A percentile compares a stretch with the other conserved stretches of the same genome.
These are phyloP conservation scores for Podarcis cretensis DNA, from an alignment of 2,113 vertebrate genomes.

Conservation along the genomic window DNA sequence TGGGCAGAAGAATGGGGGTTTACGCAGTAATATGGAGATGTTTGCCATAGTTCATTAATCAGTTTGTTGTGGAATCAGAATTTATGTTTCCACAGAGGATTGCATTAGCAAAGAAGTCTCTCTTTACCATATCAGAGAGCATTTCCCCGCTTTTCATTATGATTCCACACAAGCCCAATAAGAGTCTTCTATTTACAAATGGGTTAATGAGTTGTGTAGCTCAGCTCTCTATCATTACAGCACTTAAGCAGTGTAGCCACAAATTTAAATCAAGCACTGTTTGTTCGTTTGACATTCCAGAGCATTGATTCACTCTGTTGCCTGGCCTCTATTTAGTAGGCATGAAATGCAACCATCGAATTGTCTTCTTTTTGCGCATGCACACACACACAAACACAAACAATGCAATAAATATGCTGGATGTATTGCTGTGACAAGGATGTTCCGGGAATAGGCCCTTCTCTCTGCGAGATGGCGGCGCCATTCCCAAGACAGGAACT, in stretches of 20 bases:
- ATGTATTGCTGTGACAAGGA: background rate
- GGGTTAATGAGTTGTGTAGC: conserved; percentile 58
- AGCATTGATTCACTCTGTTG: conserved; percentile 9
- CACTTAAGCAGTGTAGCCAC: conserved; percentile 46
- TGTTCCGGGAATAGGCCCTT: background rate
- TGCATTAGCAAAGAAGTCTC: background rate
- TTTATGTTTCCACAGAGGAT: background rate
- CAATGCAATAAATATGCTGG: background rate
- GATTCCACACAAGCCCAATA: conserved; percentile 26
- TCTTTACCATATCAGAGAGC: background rate
- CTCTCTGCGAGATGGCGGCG: conserved; percentile 35
- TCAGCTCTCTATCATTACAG: conserved; percentile 50
- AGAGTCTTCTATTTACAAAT: conserved; percentile 62
- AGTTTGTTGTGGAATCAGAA: background rate
- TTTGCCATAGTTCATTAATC: background rate
- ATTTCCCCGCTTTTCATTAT: background rate
- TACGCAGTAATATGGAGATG: background rate
- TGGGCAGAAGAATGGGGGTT: background rate
- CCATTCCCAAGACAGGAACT: conserved; percentile 42
- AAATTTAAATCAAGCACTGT: conserved; percentile 50
- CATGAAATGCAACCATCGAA: conserved; percentile 29
- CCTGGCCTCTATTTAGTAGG: background rate
- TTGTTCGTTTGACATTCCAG: conserved; percentile 20
- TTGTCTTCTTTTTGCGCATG: background rate
- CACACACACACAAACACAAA: fast-evolving